Evolutionary conservation across 2,113 vertebrate species (phyloP), one percentile per base, ranked within the genome.

Genomic region (Calidris pugnax): DNA sequence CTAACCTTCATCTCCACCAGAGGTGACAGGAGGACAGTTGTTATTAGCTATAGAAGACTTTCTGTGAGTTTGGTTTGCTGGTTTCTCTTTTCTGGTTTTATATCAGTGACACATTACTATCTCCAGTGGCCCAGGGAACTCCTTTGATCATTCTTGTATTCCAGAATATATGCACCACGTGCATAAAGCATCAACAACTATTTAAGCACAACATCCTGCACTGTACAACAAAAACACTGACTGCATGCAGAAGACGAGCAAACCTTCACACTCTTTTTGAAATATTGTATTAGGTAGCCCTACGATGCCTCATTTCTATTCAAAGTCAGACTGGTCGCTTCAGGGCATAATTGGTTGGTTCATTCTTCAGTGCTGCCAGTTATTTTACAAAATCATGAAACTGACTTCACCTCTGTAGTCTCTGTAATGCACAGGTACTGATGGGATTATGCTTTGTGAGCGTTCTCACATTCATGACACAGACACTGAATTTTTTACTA

Each of bases 271-370:
- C 14, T 85, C 5, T 55, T 69, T 92, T 81, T 89, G 89, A 91
- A 95, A 96, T 85, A 91, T 20, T 87, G 67, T 50, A 68, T 88
- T 90, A 95, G 91, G 91, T 59, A 93, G 90, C 57, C 50, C 55
- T 77, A 41, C 3, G 26, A 66, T 77, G 35, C 50, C 80, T 95
- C 66, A 92, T 96, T 96, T 84, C 87, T 89, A 96, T 97, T 95
- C 94, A 85, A 91, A 93, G 93, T 90, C 92, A 96, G 81, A 82
- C 68, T 60, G 68, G 51, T 86, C 89, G 93, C 97, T 91, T 92
- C 92, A 48, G 94, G 95, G 94, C 91, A 93, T 92, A 97, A 95
- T 86, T 93, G 88, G 66, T 73, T 91, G 55, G 60, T 93, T 94
- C 91, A 56, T 90, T 92, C 50, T 91, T 93, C 81, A 94, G 37